Base-by-base conservation (phyloP, 2,888 invertebrate genomes). In the Scaptodrosophila latifasciaeformis region DNA sequence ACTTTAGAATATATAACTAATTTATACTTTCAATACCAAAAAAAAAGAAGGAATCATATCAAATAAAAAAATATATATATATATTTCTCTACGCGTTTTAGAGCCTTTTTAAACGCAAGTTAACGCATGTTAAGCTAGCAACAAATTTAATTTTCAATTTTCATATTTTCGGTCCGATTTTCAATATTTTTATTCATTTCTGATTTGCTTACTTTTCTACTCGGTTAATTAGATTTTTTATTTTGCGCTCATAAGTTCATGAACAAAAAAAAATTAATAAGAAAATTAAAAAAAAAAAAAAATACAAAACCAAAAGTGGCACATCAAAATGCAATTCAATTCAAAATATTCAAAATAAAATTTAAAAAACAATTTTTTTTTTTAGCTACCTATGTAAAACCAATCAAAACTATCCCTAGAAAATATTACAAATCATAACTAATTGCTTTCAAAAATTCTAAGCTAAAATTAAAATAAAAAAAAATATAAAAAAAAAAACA, bases 111-210 rank as follows among this genome's bases (percentile, higher is more conserved):
- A 42, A 51, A 37, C 56, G 51, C 48, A 59, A 49, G 29, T 47
- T 49, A 67, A 59, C 70, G 78, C 78, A 80, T 80, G 78, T 70
- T 58, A 63, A 64, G 64, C 60, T 72, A 72, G 65, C 57, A 60
- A 34, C 51, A 59, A 17, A 51, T 40, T 31, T 18, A 15, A 34
- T 4, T 18, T 37, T 46, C 15, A 24, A 24, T 24, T 37, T 37
- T n/a, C n/a, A n/a, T n/a, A n/a, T n/a, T 1, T 37, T 13, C 10
- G 17, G 13, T 37, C 10, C 34, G 27, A 43, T 59, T 54, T 35
- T 65, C 50, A 47, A 42, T 43, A 48, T 53, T 56, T 56, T 40
- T 12, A 15, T 30, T 67, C 27, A 43, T 52, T 62, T 56, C 49
- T 40, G 13, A 10, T 51, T 19, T 30, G 49, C 45, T 62, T 55